Base-by-base conservation (phyloP, 2,888 invertebrate species). In the Hypomecis atomaria region DNA sequence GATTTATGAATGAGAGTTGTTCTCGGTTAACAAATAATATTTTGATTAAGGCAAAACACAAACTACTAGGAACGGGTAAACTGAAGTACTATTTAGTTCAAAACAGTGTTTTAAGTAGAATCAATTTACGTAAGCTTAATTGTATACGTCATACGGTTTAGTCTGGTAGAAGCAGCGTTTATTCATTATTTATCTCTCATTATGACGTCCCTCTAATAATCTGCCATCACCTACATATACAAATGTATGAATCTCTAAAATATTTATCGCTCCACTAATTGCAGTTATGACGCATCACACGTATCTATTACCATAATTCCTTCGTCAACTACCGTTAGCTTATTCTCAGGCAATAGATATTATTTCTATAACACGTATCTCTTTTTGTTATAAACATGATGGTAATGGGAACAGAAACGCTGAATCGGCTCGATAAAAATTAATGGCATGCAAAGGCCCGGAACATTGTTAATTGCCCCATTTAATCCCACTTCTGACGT, bases 391-490 rank as follows among this genome's bases (percentile, higher is more conserved):
- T 10, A 10, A 40, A 40, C 8, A 40, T 40, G 7, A 9, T 40
- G 7, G 33, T 5, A 33, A 47, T 9, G 8, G 23, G 48, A 4
- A 59, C 4, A 36, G 36, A 50, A 36, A 36, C 34, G 23, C 2
- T 11, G 33, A 47, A 47, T 47, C 47, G 33, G 33, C n/a, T 9
- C 10, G 9, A 49, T 34, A 11, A 23, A 23, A 1, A 50, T 23
- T 37, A 3, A 5, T n/a, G 10, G 8, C 10, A 37, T 45, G 10
- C 5, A 38, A 33, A 45, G 40, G 36, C 33, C 23, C 43, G 38
- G 37, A 44, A 49, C 5, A 50, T 37, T 37, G n/a, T 49, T 49
- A 33, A 52, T 62, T 40, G 33, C 34, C 37, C 52, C 37, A 37
- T 45, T 6, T 0, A 1, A 49, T 49, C 36, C 38, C 50, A 38